phyloP scores from a whole-genome alignment of 2,113 vertebrate species.

The Entomyzon cyanotis region DNA sequence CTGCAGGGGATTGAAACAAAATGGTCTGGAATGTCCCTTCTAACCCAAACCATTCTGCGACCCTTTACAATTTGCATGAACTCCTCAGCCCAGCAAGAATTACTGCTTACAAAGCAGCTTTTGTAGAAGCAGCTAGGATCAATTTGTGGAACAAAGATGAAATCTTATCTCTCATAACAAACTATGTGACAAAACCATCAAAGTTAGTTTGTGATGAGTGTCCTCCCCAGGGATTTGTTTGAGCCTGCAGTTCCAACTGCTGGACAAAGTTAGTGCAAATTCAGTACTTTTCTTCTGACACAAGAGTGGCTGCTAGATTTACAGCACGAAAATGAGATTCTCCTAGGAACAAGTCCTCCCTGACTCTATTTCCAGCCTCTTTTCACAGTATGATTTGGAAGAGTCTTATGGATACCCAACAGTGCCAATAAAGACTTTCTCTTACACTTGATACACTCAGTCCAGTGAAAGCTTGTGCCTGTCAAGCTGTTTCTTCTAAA shows the following conservation, averaged over 20 bases:
- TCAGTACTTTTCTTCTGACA: not conserved
- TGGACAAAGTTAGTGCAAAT: not conserved
- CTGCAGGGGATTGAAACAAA: rapidly evolving
- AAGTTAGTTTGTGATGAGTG: not conserved
- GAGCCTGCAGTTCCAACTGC: not conserved
- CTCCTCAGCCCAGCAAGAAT: not conserved
- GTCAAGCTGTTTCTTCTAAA: not conserved
- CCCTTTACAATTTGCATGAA: not conserved
- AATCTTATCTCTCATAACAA: not conserved
- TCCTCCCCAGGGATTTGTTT: not conserved
- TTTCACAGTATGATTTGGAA: not conserved
- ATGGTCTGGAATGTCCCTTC: too few relatives aligned
- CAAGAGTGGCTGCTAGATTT: not conserved
- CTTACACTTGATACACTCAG: not conserved
- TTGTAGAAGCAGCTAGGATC: not conserved
- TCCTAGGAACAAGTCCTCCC: not conserved
- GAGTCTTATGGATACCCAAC: not conserved
- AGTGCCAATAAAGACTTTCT: not conserved
- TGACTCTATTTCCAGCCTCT: not conserved
- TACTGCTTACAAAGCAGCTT: not conserved
- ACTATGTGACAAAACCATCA: not conserved
- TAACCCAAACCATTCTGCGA: not conserved
- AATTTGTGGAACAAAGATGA: not conserved
- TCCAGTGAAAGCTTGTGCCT: not conserved
- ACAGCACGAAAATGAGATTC: not conserved